Evolutionary conservation across 2,888 invertebrate genomes (phyloP).

Genomic region (Drosophila borborema): DNA sequence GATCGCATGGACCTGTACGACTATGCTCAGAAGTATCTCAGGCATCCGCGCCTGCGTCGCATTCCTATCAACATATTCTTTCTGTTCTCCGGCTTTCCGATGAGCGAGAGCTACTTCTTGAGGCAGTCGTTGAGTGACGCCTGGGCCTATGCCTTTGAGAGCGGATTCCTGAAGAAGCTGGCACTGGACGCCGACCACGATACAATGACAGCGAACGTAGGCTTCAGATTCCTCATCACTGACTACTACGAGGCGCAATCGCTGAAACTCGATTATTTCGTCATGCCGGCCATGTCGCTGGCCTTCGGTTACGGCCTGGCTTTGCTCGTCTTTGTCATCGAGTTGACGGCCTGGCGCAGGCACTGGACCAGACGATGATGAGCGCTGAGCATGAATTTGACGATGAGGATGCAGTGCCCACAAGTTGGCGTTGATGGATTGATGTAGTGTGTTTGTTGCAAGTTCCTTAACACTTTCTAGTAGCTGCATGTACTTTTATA

Average conservation of each 20-base stretch:
- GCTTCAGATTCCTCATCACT: conserved; percentile 59
- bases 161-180: conserved; percentile 60
- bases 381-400: background rate
- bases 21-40: conserved; percentile 64
- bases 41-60: conserved; percentile 56
- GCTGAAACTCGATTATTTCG: conserved; percentile 71
- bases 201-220: conserved; percentile 64
- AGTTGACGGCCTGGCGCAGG: conserved; percentile 65
- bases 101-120: conserved; percentile 66
- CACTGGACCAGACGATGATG: background rate
- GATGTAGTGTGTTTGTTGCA: conserved; percentile 33
- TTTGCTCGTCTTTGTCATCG: conserved; percentile 62
- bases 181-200: conserved; percentile 58
- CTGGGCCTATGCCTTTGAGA: conserved; percentile 63
- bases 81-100: conserved; percentile 63
- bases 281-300: conserved; percentile 75
- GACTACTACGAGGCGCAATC: conserved; percentile 58
- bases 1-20: conserved; percentile 64
- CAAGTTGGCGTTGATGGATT: conserved; percentile 46
- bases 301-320: conserved; percentile 63
- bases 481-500: background rate
- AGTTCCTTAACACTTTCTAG: conserved; percentile 38
- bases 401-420: conserved; percentile 1
- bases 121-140: conserved; percentile 49
- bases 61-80: conserved; percentile 67